Evolutionary conservation across 1,140 invertebrate species (phyloP).

Genomic region (Aphelenchoides besseyi): DNA sequence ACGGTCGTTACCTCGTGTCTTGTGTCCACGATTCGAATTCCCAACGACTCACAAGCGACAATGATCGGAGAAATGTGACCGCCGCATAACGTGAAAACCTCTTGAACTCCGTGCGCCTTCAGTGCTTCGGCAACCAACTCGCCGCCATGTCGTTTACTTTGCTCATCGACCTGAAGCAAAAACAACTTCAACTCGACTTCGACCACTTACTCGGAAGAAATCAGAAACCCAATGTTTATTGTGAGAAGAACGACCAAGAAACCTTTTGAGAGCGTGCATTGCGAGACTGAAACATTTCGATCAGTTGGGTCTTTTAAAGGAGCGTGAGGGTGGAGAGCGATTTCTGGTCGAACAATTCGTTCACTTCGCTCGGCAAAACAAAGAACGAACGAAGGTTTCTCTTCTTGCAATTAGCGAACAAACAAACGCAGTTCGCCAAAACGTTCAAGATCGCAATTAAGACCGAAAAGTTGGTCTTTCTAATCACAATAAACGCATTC

Average conservation of each 20-base stretch:
- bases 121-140: conserved; percentile 70
- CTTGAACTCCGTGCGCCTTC: conserved; percentile 68
- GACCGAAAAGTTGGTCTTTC: too few relatives aligned
- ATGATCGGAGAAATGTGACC: conserved; percentile 72
- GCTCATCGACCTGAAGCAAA: conserved; percentile 64
- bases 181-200: too few relatives aligned
- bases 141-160: conserved; percentile 68
- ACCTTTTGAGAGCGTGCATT: conserved; percentile 14
- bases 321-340: not conserved
- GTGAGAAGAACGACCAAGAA: not conserved
- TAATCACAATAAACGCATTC: too few relatives aligned
- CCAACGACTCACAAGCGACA: conserved; percentile 68
- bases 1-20: conserved; percentile 71
- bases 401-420: too few relatives aligned
- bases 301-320: not conserved
- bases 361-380: too few relatives aligned
- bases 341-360: too few relatives aligned
- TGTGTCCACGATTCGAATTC: conserved; percentile 70
- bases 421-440: too few relatives aligned
- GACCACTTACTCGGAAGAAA: conserved; percentile 46
- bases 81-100: conserved; percentile 70
- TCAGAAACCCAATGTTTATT: conserved; percentile 45
- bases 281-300: conserved; percentile 4
- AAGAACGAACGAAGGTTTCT: too few relatives aligned
- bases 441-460: too few relatives aligned